Evolutionary conservation across 2,797 vertebrate species (phyloP).

Genomic region (Cynopterus sphinx): DNA sequence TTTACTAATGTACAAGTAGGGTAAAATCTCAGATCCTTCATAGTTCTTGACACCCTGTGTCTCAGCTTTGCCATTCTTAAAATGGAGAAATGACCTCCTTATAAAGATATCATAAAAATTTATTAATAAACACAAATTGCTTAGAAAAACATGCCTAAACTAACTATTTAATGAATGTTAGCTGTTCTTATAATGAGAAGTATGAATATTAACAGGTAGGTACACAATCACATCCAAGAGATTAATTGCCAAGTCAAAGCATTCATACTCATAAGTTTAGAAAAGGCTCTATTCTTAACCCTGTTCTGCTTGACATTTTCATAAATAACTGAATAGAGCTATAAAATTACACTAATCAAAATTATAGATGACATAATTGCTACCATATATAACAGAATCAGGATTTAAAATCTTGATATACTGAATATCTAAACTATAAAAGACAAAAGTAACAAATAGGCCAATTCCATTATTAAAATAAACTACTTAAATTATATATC

Average conservation of each 20-base stretch:
- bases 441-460: not conserved
- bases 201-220: not conserved
- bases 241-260: not conserved
- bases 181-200: not conserved
- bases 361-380: not conserved
- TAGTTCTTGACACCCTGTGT: not conserved
- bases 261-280: not conserved
- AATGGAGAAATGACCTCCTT: not conserved
- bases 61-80: not conserved
- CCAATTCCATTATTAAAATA: not conserved
- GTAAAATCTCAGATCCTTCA: not conserved
- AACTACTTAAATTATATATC: not conserved
- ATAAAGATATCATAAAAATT: not conserved
- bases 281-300: not conserved
- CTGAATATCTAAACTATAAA: not conserved
- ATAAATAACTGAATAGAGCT: not conserved
- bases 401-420: not conserved
- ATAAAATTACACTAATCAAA: slow-evolving; percentile 1
- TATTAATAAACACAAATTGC: not conserved
- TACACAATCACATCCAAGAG: not conserved
- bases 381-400: not conserved
- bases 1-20: not conserved
- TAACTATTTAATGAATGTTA: not conserved
- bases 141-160: not conserved
- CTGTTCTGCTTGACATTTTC: not conserved